Evolutionary conservation across 2,113 vertebrate genomes (phyloP).

Genomic region (Gila orcuttii): DNA sequence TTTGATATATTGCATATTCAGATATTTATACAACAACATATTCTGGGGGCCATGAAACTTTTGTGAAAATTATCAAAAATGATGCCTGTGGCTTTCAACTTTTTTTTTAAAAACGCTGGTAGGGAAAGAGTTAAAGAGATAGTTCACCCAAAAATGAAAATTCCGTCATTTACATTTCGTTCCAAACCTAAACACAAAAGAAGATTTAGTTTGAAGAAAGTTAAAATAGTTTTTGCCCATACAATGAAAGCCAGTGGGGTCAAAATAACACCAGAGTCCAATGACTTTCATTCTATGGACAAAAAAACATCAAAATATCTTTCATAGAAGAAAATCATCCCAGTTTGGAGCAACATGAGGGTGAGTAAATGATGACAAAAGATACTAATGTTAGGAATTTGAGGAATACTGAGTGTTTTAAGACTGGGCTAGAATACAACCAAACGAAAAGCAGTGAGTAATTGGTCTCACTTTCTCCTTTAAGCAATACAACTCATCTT

Average conservation of each 20-base stretch:
- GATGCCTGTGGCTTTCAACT: too few relatives aligned
- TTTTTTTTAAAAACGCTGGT: too few relatives aligned
- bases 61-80: too few relatives aligned
- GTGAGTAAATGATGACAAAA: not conserved
- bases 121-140: not conserved
- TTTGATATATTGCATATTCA: too few relatives aligned
- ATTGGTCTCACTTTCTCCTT: conserved; percentile 16
- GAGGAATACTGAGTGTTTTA: not conserved
- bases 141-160: not conserved
- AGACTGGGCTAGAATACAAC: not conserved
- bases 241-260: not conserved
- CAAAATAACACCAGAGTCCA: not conserved
- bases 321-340: not conserved
- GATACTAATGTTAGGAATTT: not conserved
- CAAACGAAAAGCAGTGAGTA: not conserved
- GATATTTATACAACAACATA: too few relatives aligned
- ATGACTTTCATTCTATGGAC: too few relatives aligned
- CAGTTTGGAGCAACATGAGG: not conserved
- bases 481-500: conserved; percentile 9
- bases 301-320: too few relatives aligned
- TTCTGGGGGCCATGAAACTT: too few relatives aligned
- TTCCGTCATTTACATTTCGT: not conserved
- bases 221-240: not conserved
- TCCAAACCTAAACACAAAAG: not conserved
- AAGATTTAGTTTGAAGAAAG: not conserved